These are phyloP conservation scores for Pteropus rufus DNA, from an alignment of 2,797 vertebrate species.

Conservation along the genomic window DNA sequence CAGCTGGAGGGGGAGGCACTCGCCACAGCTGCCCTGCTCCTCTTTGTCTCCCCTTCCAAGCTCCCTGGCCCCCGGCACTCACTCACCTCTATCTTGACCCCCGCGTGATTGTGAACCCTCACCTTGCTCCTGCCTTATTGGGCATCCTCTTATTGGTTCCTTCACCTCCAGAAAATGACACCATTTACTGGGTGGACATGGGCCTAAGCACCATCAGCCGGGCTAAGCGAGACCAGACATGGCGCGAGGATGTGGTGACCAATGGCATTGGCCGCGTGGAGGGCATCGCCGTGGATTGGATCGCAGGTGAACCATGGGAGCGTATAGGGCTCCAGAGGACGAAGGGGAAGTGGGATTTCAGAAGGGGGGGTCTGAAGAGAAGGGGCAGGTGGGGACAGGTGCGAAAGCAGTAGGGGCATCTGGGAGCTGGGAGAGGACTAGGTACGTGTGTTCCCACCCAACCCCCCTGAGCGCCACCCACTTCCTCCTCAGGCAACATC, in stretches of 20 bases:
- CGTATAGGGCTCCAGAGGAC: neutral
- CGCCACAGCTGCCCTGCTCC: neutral
- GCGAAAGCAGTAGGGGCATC: rapidly evolving
- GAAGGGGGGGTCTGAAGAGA: neutral
- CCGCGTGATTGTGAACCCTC: neutral
- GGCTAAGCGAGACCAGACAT: slow-evolving; percentile 97
- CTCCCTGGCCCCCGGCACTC: neutral
- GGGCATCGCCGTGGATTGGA: slow-evolving; percentile 98
- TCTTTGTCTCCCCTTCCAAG: neutral
- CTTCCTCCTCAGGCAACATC: slow-evolving; percentile 90
- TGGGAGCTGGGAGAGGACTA: rapidly evolving
- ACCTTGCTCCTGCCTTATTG: neutral
- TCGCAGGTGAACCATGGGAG: slow-evolving; percentile 86
- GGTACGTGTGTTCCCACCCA: rapidly evolving
- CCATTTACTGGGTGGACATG: slow-evolving; percentile 99
- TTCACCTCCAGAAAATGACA: slow-evolving; percentile 90
- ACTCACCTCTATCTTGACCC: neutral
- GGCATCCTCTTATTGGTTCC: neutral
- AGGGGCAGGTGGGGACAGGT: rapidly evolving
- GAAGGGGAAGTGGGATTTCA: neutral
- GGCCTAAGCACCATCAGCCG: slow-evolving; percentile 97
- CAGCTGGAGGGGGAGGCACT: rapidly evolving
- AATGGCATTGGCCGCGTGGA: slow-evolving; percentile 97
- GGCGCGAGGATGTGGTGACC: slow-evolving; percentile 97
- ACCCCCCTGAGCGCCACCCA: neutral